Base-by-base conservation (phyloP, 2,888 invertebrate genomes). In the Chymomyza fuscimana region DNA sequence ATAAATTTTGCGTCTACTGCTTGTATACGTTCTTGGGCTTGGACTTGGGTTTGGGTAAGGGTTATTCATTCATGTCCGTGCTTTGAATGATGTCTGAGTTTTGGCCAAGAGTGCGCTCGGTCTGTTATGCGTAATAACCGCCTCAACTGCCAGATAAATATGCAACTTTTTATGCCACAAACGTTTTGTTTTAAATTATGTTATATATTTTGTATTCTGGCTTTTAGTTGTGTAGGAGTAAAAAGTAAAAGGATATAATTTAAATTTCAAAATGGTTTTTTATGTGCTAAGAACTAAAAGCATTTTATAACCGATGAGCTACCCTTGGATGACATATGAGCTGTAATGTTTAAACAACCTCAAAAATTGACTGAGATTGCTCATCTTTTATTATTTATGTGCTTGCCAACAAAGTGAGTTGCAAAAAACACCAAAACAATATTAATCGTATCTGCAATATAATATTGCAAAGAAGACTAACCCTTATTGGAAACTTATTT, bases 1-100 rank as follows among this genome's bases (percentile, higher is more conserved):
- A 85, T 87, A 85, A 70, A 83, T 76, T 76, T 65, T 74, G 73
- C 63, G 70, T 72, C 76, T 71, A 63, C 65, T 73, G 72, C 70
- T 62, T 22, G n/a, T 52, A 25, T 25, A 25, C 4, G 25, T 25
- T 25, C 25, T 1, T 25, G 22, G 22, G 22, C 22, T 22, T 2
- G 22, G 22, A 22, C 22, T 22, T 22, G 25, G 4, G 25, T 25
- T 25, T 25, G 25, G 40, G 54, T 54, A 54, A 54, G 66, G 71
- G 69, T 51, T 69, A 70, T 62, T 58, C 64, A 70, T 62, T 61
- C 64, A 63, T 64, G 71, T 67, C 62, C 67, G 70, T 63, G 64
- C 65, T 51, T 46, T 29, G 65, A 65, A 72, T 60, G 64, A 36
- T 70, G 64, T 69, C 64, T 72, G 40, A 69, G 58, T 62, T 62